Evolutionary conservation across 2,113 vertebrate species (phyloP).

Genomic region (Rhynchomys soricoides): DNA sequence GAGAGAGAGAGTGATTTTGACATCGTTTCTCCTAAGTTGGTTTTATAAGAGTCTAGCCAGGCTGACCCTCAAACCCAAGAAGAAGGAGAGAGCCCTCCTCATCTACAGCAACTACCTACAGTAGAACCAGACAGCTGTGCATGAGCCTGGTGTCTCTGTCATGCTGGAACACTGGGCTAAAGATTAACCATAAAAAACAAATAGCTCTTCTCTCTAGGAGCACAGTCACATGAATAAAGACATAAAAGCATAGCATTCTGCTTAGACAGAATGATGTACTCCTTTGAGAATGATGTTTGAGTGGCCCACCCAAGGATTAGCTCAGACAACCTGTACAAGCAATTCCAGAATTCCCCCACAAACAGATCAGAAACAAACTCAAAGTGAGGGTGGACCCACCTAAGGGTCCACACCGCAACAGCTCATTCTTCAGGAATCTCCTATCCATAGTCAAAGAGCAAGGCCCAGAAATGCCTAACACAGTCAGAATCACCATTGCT

Average conservation of each 20-base stretch:
- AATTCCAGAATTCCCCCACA: neutral
- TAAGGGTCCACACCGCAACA: neutral
- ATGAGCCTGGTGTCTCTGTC: neutral
- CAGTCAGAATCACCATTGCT: neutral
- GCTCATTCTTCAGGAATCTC: neutral
- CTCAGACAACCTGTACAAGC: neutral
- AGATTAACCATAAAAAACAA: neutral
- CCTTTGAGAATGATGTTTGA: neutral
- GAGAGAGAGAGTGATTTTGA: neutral
- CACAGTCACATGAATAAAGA: neutral
- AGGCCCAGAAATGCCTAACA: neutral
- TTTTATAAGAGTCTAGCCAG: neutral
- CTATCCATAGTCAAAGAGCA: neutral
- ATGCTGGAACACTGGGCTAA: neutral
- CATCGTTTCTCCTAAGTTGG: neutral
- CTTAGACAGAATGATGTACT: neutral
- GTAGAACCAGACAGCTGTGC: neutral
- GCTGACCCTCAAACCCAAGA: neutral
- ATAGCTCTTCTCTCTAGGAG: neutral
- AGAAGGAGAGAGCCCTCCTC: neutral
- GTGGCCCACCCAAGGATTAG: neutral
- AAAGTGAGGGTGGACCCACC: neutral
- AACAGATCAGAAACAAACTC: neutral
- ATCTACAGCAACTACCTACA: neutral
- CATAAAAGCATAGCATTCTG: neutral